Conservation (phyloP, 2,113 vertebrate genomes). For the Narcine bancroftii region DNA sequence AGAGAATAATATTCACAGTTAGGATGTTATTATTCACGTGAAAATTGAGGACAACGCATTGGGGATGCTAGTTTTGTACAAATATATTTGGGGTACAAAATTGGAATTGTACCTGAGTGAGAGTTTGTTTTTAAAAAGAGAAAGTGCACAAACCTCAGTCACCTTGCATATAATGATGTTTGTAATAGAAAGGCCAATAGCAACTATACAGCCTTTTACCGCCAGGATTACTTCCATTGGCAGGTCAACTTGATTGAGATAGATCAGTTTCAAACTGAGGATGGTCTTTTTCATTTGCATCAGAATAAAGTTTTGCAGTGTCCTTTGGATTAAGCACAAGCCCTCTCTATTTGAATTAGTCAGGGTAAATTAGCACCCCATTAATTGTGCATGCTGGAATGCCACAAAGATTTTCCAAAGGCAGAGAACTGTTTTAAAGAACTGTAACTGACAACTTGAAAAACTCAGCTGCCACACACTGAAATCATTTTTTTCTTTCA, state of each 20-base stretch:
- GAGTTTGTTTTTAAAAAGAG: background rate
- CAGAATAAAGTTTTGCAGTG: background rate
- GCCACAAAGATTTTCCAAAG: background rate
- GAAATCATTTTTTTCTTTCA: slow-evolving; percentile 21
- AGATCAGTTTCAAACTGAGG: slow-evolving; percentile 1
- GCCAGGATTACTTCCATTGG: background rate
- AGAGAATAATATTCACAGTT: too few species aligned
- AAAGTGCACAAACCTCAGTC: background rate
- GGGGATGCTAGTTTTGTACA: background rate
- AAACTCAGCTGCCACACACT: background rate
- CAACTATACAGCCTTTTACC: background rate
- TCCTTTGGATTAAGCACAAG: slow-evolving; percentile 3
- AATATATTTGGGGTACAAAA: background rate
- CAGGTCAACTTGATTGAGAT: slow-evolving; percentile 7
- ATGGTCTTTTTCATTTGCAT: slow-evolving; percentile 7
- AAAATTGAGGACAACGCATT: background rate
- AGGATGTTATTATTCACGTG: background rate
- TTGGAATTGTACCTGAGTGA: background rate
- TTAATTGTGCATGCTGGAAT: background rate
- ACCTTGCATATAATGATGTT: background rate
- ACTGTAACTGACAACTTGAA: background rate
- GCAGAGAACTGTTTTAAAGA: slow-evolving; percentile 30
- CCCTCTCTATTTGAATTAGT: slow-evolving; percentile 4
- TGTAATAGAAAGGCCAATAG: background rate
- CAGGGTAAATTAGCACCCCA: background rate